Evolutionary conservation across 2,888 invertebrate genomes (phyloP), one percentile per base, ranked within the genome.

Genomic region (Psylliodes chrysocephalus): DNA sequence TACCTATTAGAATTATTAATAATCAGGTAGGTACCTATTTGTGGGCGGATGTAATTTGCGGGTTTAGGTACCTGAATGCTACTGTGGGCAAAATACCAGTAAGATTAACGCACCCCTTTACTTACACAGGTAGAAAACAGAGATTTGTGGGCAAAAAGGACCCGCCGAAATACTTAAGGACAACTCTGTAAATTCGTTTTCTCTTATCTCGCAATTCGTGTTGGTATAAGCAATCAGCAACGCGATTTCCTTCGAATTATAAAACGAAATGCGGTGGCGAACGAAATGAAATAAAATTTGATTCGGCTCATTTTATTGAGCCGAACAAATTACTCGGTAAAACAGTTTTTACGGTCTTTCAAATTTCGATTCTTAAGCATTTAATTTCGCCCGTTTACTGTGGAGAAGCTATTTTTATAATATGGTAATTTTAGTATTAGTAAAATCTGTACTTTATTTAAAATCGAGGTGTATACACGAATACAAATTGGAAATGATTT

Each of bases 261-360:
- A 46, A 46, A 46, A 46, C 46, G 46, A 46, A 46, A 46, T 22
- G 22, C 7, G 22, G 46, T 6, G 6, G 2, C 22, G 46, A 46
- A 46, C 22, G 25, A 46, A 46, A 46, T 25, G 14, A 46, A 46
- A 46, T 46, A 22, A 19, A 46, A 46, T 46, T 46, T 46, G 46
- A 46, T 46, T 46, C 19, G 46, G 22, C 46, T 22, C 46, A 46
- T 46, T 46, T 46, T 46, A 46, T 46, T 46, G 46, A 46, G 22
- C n/a, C 46, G 22, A 25, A 46, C 46, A 14, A 22, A 46, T 46
- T 46, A 46, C 46, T 17, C n/a, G 46, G 14, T 14, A 46, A 46
- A 46, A 46, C 22, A 46, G 8, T 22, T 14, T 14, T 22, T 22
- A n/a, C 10, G 15, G 10, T 46, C 46, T 14, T 46, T n/a, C 7